These are phyloP conservation scores for Drosophila nikananu DNA, from an alignment of 1,140 invertebrate genomes.

Conservation along the genomic window DNA sequence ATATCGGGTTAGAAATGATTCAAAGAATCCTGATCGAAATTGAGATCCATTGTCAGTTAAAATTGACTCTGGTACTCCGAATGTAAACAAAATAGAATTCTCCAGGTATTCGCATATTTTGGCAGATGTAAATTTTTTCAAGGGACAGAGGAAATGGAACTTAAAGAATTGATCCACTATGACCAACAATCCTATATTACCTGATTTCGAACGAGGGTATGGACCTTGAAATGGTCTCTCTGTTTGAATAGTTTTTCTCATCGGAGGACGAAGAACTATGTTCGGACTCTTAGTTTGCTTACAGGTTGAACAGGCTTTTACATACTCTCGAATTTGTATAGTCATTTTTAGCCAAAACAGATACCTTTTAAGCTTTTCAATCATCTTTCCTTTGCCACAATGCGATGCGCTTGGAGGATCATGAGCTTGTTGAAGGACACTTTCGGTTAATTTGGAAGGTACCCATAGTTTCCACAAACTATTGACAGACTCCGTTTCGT, in stretches of 20 bases:
- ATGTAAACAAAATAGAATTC: background rate
- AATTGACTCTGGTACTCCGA: background rate
- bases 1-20: background rate
- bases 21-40: background rate
- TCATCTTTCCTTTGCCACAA: background rate
- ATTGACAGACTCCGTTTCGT: background rate
- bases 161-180: conserved; percentile 1
- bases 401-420: background rate
- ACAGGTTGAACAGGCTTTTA: background rate
- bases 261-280: background rate
- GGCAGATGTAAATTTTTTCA: background rate
- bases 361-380: background rate
- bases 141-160: background rate
- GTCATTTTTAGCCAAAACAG: background rate
- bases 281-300: background rate
- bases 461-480: background rate
- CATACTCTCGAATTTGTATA: background rate
- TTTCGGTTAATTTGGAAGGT: background rate
- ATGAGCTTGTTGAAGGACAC: background rate
- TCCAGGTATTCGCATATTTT: background rate
- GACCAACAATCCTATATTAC: conserved; percentile 1
- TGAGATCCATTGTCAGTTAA: background rate
- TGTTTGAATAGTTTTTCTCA: background rate
- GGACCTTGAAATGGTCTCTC: background rate
- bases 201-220: background rate